Percentiles rank a stretch among this genome's conserved stretches.
Evolutionary conservation across 2,888 invertebrate genomes (phyloP).

Genomic region (Lysandra bellargus): DNA sequence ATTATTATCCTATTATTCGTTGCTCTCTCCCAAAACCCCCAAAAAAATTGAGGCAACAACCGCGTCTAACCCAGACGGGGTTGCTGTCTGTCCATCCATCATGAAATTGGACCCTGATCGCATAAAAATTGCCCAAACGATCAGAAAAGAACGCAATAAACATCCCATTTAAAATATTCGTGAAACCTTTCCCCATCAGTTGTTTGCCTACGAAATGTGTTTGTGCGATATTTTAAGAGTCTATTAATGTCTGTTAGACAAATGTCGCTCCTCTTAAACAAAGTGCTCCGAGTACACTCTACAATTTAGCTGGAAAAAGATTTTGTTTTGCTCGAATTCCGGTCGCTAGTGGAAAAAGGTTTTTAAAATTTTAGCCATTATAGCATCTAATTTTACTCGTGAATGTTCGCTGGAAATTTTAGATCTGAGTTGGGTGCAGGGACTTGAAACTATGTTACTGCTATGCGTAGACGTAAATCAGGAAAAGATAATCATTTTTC

Average conservation of each 20-base stretch:
- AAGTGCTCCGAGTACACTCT: conserved; percentile 36
- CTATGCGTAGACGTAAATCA: not conserved
- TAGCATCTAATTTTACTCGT: not conserved
- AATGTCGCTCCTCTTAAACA: conserved; percentile 39
- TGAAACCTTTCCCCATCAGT: conserved; percentile 27
- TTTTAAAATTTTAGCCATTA: not conserved
- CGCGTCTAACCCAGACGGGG: not conserved
- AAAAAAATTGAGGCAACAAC: not conserved
- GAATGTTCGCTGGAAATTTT: not conserved
- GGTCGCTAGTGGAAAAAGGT: conserved; percentile 1
- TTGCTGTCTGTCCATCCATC: not conserved
- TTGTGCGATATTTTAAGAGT: conserved; percentile 38
- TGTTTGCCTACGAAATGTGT: conserved; percentile 37
- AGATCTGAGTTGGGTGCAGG: not conserved
- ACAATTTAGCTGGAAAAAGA: conserved; percentile 33
- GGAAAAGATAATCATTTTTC: too few species aligned
- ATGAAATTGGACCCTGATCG: not conserved
- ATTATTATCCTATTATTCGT: too few species aligned
- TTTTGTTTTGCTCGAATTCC: conserved; percentile 31
- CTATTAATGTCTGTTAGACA: conserved; percentile 42
- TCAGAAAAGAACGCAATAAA: not conserved
- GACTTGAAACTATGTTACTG: not conserved
- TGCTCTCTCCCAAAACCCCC: not conserved
- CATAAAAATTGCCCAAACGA: not conserved
- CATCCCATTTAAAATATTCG: not conserved